These are phyloP conservation scores for Pocillopora grandis DNA, from an alignment of 92 coral and sea anemone species.

Conservation along the genomic window DNA sequence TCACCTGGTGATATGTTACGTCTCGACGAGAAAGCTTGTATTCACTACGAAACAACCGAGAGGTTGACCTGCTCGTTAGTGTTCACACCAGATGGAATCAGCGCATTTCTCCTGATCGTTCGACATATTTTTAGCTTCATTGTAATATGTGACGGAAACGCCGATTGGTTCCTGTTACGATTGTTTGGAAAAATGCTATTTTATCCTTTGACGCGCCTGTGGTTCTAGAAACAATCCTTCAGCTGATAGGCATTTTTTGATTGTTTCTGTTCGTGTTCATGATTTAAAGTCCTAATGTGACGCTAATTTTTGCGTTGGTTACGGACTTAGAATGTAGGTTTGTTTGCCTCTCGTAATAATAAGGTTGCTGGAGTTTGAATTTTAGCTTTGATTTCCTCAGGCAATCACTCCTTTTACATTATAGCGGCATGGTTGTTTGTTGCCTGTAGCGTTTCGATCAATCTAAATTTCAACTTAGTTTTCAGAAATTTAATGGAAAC, in stretches of 20 bases:
- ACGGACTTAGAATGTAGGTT: not conserved
- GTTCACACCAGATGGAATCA: not conserved
- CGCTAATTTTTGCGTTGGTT: not conserved
- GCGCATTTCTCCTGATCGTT: not conserved
- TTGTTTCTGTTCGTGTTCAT: not conserved
- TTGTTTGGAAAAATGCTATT: constrained; percentile 12
- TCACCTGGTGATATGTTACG: not conserved
- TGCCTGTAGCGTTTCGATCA: no score
- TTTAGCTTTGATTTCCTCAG: not conserved
- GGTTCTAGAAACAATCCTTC: constrained; percentile 17
- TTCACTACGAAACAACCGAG: not conserved
- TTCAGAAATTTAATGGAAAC: no score
- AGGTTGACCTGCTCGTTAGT: not conserved
- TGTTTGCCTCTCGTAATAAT: not conserved
- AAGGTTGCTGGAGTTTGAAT: not conserved
- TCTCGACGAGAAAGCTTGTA: not conserved
- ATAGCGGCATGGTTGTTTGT: no score
- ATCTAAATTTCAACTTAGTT: no score
- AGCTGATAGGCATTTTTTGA: not conserved
- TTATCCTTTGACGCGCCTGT: constrained; percentile 13
- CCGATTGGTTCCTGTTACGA: not conserved
- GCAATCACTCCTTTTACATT: no score
- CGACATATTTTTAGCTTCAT: not conserved
- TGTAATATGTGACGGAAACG: not conserved
- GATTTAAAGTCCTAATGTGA: constrained; percentile 3